phyloP scores from a whole-genome alignment of 2,888 invertebrate genomes.

The Caenorhabditis becei region DNA sequence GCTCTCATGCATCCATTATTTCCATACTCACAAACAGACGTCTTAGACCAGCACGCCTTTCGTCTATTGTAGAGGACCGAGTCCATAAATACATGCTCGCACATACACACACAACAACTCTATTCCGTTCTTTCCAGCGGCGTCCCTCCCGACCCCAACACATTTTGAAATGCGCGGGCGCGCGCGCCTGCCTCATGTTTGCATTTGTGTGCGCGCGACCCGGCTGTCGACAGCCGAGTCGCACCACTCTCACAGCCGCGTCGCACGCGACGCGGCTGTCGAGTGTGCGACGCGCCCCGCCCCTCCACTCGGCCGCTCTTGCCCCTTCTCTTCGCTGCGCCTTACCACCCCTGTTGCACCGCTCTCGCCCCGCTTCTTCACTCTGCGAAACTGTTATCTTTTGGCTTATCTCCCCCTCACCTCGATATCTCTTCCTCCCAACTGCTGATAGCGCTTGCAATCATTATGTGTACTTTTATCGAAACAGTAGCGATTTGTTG shows the following conservation, averaged over 20 bases:
- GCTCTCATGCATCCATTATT: conserved; percentile 40
- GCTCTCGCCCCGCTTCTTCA: conserved; percentile 14
- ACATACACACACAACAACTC: conserved; percentile 29
- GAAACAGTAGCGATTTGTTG: conserved; percentile 32
- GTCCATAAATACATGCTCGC: conserved; percentile 35
- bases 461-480: conserved; percentile 38
- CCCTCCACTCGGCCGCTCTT: conserved; percentile 23
- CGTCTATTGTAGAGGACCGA: conserved; percentile 30
- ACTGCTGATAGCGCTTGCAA: conserved; percentile 13
- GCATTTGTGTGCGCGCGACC: conserved; percentile 46
- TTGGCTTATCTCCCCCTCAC: conserved; percentile 17
- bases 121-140: conserved; percentile 24
- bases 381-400: conserved; percentile 57
- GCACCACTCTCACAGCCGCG: conserved; percentile 37
- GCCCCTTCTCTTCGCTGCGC: conserved; percentile 4
- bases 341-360: conserved; percentile 22
- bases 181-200: conserved; percentile 50
- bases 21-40: not conserved
- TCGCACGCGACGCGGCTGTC: conserved; percentile 53
- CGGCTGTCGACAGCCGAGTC: conserved; percentile 57
- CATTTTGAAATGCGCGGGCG: conserved; percentile 64
- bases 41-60: not conserved
- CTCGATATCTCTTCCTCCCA: conserved; percentile 32
- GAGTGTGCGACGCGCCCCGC: conserved; percentile 53
- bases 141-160: conserved; percentile 35